Base-by-base conservation (phyloP, 1,140 invertebrate genomes). In the Diachasma alloeum region DNA sequence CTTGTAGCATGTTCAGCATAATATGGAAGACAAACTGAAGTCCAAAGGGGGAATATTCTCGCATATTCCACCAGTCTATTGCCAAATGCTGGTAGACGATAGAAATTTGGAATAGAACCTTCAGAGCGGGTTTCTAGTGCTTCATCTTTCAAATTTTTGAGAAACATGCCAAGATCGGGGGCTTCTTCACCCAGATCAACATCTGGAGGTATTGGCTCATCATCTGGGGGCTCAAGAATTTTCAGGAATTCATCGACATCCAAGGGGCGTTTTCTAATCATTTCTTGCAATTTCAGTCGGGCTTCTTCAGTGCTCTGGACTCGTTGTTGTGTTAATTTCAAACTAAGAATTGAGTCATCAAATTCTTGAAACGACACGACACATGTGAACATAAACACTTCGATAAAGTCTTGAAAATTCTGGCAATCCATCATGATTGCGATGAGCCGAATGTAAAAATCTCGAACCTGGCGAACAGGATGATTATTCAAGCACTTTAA, bases 391-490 rank as follows among this genome's bases (percentile, higher is more conserved):
- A 13, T 4, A n/a, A 76, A 76, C 9, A 72, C 63, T 11, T 72
- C 13, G 13, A 59, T 13, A 39, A 76, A 76, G 63, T 76, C 69
- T 22, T 8, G 26, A 39, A 76, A 22, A 44, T 2, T 37, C 17
- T 36, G 37, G 36, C 48, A 71, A 19, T 76, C 53, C 1, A 76
- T 26, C 17, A 76, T 17, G 13, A 76, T 4, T 0, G 46, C 75
- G 13, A 76, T 17, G 26, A 39, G 56, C 10, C 66, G 44, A n/a
- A 59, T 0, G 24, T 42, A 76, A 39, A 76, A 76, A 8, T 76
- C 75, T n/a, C 66, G 69, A 0, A 70, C 39, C 10, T 2, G 9
- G 53, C 4, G n/a, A 15, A 36, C 39, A 9, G 15, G 13, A 13
- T 9, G 24, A 17, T 1, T 67, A 0, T 44, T 24, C 22, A 74